Evolutionary conservation across 1,140 invertebrate species (phyloP).

Genomic region (Lasaia peninsularis): DNA sequence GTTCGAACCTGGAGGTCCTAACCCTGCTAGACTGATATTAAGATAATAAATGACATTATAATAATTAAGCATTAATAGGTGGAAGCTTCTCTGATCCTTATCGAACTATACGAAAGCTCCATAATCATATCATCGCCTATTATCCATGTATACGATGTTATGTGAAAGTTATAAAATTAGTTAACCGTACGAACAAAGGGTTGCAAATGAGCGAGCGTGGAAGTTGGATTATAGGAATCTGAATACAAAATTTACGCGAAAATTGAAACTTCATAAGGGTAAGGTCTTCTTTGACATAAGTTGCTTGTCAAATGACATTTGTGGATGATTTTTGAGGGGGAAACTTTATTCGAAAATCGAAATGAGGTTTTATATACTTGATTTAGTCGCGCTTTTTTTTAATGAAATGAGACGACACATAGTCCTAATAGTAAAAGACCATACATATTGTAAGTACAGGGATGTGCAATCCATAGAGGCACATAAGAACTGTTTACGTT

Average conservation of each 20-base stretch:
- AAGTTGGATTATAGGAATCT: conserved; percentile 7
- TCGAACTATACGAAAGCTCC: background rate
- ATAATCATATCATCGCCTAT: background rate
- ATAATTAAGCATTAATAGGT: too few species aligned
- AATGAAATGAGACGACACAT: too few species aligned
- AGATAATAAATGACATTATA: too few species aligned
- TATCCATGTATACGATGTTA: conserved; percentile 4
- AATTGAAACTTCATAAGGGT: conserved; percentile 18
- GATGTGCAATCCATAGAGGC: too few species aligned
- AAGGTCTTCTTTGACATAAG: conserved; percentile 4
- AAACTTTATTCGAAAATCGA: too few species aligned
- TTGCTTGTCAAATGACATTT: background rate
- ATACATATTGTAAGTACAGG: too few species aligned
- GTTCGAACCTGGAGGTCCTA: too few species aligned
- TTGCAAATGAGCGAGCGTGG: conserved; percentile 18
- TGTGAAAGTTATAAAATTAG: conserved; percentile 32
- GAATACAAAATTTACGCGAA: conserved; percentile 3
- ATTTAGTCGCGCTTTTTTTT: too few species aligned
- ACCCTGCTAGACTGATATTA: too few species aligned
- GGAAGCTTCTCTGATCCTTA: background rate
- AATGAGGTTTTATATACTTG: too few species aligned
- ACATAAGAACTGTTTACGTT: too few species aligned
- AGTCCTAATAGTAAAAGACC: too few species aligned
- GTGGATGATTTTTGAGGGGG: background rate
- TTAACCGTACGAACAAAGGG: conserved; percentile 34